Conservation (phyloP, 1,140 invertebrate species). For the Drosophila nebulosa region DNA sequence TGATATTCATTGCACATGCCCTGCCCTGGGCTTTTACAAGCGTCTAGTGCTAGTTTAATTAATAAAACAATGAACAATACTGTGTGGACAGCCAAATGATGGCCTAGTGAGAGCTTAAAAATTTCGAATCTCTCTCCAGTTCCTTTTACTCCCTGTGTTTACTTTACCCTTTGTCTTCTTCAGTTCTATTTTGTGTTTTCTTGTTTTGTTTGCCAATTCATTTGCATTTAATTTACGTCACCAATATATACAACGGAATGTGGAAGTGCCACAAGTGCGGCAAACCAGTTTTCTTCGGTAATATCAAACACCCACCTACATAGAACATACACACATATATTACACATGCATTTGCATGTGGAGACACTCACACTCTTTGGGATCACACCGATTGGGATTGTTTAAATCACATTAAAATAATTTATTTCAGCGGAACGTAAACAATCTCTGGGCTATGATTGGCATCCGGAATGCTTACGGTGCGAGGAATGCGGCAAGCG, state of each 20-base stretch:
- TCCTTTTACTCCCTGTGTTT: slow-evolving; percentile 54
- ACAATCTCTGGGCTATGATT: slow-evolving; percentile 94
- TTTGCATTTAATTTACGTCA: slow-evolving; percentile 57
- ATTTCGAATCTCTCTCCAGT: slow-evolving; percentile 16
- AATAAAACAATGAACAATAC: slow-evolving; percentile 54
- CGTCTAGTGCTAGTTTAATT: slow-evolving; percentile 39
- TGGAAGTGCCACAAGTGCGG: slow-evolving; percentile 94
- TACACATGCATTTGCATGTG: slow-evolving; percentile 4
- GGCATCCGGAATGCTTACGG: slow-evolving; percentile 94
- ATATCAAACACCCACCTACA: slow-evolving; percentile 27
- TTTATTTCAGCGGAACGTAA: slow-evolving; percentile 90
- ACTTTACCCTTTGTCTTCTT: slow-evolving; percentile 56
- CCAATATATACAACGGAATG: slow-evolving; percentile 82
- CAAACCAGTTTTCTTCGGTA: slow-evolving; percentile 93
- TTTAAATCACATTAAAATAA: slow-evolving; percentile 64
- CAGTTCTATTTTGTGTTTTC: slow-evolving; percentile 51
- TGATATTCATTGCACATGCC: slow-evolving; percentile 31
- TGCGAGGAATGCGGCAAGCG: slow-evolving; percentile 95
- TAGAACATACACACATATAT: slow-evolving; percentile 7
- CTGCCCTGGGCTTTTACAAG: slow-evolving; percentile 9
- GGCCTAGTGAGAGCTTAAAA: slow-evolving; percentile 32
- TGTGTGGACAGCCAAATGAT: slow-evolving; percentile 6
- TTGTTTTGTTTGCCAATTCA: slow-evolving; percentile 49
- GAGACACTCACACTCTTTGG: neutral
- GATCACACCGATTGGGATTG: slow-evolving; percentile 17